Conservation (phyloP, 2,888 invertebrate species). For the Scotopteryx bipunctaria region DNA sequence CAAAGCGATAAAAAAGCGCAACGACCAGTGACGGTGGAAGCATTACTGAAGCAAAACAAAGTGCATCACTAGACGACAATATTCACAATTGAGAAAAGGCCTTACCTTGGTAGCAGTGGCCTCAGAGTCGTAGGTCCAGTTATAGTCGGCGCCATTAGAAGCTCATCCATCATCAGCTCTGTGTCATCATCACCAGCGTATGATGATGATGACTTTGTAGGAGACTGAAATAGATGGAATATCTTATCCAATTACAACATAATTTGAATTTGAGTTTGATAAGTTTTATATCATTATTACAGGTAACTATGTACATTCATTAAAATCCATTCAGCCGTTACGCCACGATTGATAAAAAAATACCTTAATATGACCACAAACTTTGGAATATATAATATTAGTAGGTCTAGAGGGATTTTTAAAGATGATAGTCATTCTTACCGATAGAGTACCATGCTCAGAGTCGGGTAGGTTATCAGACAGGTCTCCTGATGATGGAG, state of each 20-base stretch:
- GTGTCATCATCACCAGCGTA: slow-evolving; percentile 90
- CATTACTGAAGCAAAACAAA: slow-evolving; percentile 20
- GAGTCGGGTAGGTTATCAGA: slow-evolving; percentile 89
- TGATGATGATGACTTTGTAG: slow-evolving; percentile 86
- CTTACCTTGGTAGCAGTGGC: slow-evolving; percentile 87
- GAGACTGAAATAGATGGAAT: slow-evolving; percentile 75
- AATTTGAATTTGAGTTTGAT: too few relatives aligned
- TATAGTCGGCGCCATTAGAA: slow-evolving; percentile 90
- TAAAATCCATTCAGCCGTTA: too few relatives aligned
- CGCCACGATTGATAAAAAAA: too few relatives aligned
- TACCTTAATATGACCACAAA: too few relatives aligned
- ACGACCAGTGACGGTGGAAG: slow-evolving; percentile 25
- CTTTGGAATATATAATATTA: too few relatives aligned
- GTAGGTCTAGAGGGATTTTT: too few relatives aligned
- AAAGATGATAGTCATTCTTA: slow-evolving; percentile 63
- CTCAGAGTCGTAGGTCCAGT: slow-evolving; percentile 88
- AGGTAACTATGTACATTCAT: too few relatives aligned
- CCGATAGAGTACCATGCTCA: slow-evolving; percentile 86
- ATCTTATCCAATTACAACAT: slow-evolving; percentile 53
- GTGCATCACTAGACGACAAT: slow-evolving; percentile 7
- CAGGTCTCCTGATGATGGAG: slow-evolving; percentile 93
- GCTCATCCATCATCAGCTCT: slow-evolving; percentile 92
- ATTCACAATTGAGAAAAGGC: not conserved
- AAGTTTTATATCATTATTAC: too few relatives aligned
- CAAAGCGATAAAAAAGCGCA: slow-evolving; percentile 11